Conservation (phyloP, 1,140 invertebrate species). For the Nymphalis io region DNA sequence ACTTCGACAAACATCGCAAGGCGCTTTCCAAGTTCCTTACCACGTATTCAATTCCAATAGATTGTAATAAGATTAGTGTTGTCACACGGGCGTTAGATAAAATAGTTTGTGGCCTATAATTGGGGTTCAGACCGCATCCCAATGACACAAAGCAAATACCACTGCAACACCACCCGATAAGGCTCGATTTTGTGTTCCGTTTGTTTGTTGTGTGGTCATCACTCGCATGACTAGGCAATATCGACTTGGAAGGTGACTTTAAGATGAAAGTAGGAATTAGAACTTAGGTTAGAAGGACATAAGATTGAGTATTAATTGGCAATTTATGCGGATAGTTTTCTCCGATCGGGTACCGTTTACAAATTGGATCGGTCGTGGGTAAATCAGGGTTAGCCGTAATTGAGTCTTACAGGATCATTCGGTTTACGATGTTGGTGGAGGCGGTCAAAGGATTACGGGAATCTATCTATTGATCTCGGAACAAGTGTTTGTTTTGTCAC, state of each 20-base stretch:
- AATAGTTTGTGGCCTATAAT: slow-evolving; percentile 80
- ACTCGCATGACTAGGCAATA: slow-evolving; percentile 78
- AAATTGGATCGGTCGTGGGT: slow-evolving; percentile 77
- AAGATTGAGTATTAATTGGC: slow-evolving; percentile 39
- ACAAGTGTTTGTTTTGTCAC: slow-evolving; percentile 49
- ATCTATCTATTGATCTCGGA: slow-evolving; percentile 70
- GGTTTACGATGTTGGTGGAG: slow-evolving; percentile 58
- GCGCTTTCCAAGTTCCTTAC: slow-evolving; percentile 41
- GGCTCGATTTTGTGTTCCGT: slow-evolving; percentile 40
- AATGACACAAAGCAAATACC: slow-evolving; percentile 36
- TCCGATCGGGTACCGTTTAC: slow-evolving; percentile 71
- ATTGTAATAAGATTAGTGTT: slow-evolving; percentile 79
- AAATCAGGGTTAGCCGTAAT: slow-evolving; percentile 77
- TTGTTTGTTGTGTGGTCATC: slow-evolving; percentile 65
- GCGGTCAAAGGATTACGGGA: slow-evolving; percentile 75
- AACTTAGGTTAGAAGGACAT: slow-evolving; percentile 29
- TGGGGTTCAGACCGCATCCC: slow-evolving; percentile 61
- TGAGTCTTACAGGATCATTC: slow-evolving; percentile 78
- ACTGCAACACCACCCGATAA: slow-evolving; percentile 42
- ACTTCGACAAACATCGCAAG: slow-evolving; percentile 4
- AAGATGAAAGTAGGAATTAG: slow-evolving; percentile 1
- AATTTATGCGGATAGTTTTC: slow-evolving; percentile 55
- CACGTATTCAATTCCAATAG: slow-evolving; percentile 77
- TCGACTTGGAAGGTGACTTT: slow-evolving; percentile 67
- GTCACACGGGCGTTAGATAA: slow-evolving; percentile 78